Percentiles rank a stretch among this genome's conserved stretches.
Evolutionary conservation across 1,140 invertebrate genomes (phyloP).

Genomic region (Vanessa atalanta): DNA sequence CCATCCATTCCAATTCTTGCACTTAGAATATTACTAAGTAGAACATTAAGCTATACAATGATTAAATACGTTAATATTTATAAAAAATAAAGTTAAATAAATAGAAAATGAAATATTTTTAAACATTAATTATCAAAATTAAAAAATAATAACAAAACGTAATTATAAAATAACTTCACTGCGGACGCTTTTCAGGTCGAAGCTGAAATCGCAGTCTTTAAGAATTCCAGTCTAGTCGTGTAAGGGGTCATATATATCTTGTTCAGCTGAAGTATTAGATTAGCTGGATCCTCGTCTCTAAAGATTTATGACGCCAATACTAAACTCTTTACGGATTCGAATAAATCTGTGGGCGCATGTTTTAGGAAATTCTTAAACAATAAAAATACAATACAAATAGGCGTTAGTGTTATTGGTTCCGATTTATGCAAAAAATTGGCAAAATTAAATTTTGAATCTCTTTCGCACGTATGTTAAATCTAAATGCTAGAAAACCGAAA

Average conservation of each 20-base stretch:
- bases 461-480: too few relatives aligned
- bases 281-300: constrained; percentile 55
- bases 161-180: background rate
- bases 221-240: constrained; percentile 58
- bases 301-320: constrained; percentile 70
- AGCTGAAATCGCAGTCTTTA: constrained; percentile 14
- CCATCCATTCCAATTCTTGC: too few relatives aligned
- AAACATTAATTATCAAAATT: too few relatives aligned
- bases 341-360: constrained; percentile 9
- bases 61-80: too few relatives aligned
- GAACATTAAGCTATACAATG: too few relatives aligned
- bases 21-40: too few relatives aligned
- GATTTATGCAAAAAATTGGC: too few relatives aligned
- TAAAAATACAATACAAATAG: background rate
- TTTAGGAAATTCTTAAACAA: background rate
- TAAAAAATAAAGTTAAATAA: too few relatives aligned
- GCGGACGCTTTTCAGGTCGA: background rate
- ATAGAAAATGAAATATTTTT: too few relatives aligned
- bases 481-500: too few relatives aligned
- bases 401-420: background rate
- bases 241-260: constrained; percentile 58
- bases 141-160: too few relatives aligned
- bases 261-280: constrained; percentile 63
- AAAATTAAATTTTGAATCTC: too few relatives aligned
- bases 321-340: constrained; percentile 27